Evolutionary conservation across 2,888 invertebrate genomes (phyloP).

Genomic region (Drosophila lacicola): DNA sequence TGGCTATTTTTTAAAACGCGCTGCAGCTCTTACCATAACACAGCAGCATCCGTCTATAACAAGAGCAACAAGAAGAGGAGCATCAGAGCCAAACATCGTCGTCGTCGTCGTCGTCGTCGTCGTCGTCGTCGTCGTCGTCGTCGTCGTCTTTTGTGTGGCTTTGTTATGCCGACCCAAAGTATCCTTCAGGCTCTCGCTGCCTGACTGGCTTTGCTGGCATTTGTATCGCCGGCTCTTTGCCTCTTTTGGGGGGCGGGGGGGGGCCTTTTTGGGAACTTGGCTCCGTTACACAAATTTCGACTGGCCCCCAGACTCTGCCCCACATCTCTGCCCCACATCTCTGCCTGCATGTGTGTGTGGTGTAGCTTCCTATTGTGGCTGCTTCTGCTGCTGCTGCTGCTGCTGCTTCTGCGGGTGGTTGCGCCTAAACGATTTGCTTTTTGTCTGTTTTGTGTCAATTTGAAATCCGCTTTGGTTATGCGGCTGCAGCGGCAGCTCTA

Average conservation of each 20-base stretch:
- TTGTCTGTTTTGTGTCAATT: conserved; percentile 77
- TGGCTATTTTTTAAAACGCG: conserved; percentile 16
- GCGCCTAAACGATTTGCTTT: conserved; percentile 81
- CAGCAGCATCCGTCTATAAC: conserved; percentile 1
- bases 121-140: too few species aligned
- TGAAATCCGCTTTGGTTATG: conserved; percentile 80
- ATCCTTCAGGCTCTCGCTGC: conserved; percentile 54
- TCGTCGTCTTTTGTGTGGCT: conserved; percentile 77
- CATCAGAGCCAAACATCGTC: conserved; percentile 2
- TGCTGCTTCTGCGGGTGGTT: conserved; percentile 56
- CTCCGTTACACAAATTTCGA: conserved; percentile 67
- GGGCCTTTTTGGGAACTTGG: conserved; percentile 43
- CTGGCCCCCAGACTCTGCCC: conserved; percentile 2
- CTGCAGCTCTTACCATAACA: conserved; percentile 21
- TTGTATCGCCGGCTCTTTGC: conserved; percentile 47
- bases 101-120: conserved; percentile 16
- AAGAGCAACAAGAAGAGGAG: conserved; percentile 12
- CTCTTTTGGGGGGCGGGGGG: conserved; percentile 15
- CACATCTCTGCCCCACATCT: conserved; percentile 18
- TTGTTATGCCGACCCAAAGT: conserved; percentile 69
- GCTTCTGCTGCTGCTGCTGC: conserved; percentile 19
- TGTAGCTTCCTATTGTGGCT: conserved; percentile 19
- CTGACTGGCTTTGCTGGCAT: conserved; percentile 52
- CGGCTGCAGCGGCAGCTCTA: conserved; percentile 40
- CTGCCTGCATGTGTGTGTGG: conserved; percentile 53